phyloP scores from a whole-genome alignment of 2,888 invertebrate genomes.

The Dorcus hopei region DNA sequence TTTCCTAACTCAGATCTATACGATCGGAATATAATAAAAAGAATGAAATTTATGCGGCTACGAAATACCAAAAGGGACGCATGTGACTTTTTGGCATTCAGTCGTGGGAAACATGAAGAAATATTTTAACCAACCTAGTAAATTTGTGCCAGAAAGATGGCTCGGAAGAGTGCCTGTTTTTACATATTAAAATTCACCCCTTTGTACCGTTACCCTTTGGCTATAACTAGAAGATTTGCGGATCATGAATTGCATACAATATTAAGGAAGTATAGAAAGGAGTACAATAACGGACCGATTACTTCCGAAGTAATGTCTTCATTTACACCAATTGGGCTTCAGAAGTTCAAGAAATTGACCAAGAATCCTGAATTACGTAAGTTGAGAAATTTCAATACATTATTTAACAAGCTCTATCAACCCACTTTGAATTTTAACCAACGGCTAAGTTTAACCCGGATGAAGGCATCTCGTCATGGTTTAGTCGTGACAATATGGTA shows the following conservation, averaged over 20 bases:
- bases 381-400: not conserved
- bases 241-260: constrained; percentile 75
- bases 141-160: constrained; percentile 78
- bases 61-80: constrained; percentile 76
- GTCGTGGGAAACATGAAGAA: constrained; percentile 69
- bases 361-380: constrained; percentile 22
- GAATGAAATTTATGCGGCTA: constrained; percentile 60
- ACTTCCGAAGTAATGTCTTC: too few relatives aligned
- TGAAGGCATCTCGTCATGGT: too few relatives aligned
- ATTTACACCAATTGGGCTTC: constrained; percentile 57
- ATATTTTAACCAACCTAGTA: constrained; percentile 68
- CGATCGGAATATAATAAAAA: too few relatives aligned
- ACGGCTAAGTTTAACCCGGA: too few relatives aligned
- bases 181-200: constrained; percentile 63
- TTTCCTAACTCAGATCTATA: too few relatives aligned
- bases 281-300: too few relatives aligned
- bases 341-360: constrained; percentile 65
- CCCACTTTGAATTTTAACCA: too few relatives aligned
- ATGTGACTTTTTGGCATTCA: constrained; percentile 76
- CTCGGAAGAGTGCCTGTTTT: constrained; percentile 35
- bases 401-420: too few relatives aligned
- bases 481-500: too few relatives aligned
- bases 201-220: constrained; percentile 75
- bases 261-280: constrained; percentile 56
- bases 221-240: constrained; percentile 74